Evolutionary conservation across 2,113 vertebrate species (phyloP), one percentile per base, ranked within the genome.

Genomic region (Okapia johnstoni): DNA sequence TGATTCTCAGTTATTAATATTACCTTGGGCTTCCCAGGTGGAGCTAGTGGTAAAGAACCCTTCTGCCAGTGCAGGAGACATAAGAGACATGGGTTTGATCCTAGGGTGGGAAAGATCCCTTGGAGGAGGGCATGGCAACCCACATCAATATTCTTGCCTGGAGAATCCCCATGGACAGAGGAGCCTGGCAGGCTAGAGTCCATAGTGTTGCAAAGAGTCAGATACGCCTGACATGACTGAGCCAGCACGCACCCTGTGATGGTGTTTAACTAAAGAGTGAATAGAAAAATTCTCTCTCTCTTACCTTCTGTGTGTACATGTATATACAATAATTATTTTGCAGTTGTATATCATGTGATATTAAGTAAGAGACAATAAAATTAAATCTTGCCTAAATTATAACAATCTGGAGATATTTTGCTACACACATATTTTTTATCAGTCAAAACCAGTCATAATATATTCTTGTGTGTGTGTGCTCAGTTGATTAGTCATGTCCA

Each of bases 301-400:
- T 50, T 17, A 54, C 16, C 21, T 17, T 70, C 33, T 70, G 4
- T 50, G 28, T 52, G 21, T 36, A 3, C 23, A 1, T 21, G 0
- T 25, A 36, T 93, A 25, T 80, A 54, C 12, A 46, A 25, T 43
- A 76, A 43, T 76, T 19, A 84, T 33, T 88, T 91, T 92, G 11
- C 60, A 52, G 61, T 10, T 81, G 4, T 28, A 48, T 40, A 81
- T 63, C 16, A 33, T 89, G 28, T 43, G 21, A 86, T 96, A 40
- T 58, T 96, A 48, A 88, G 7, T 60, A 66, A 97, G 96, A 77
- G 61, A 94, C 84, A 98, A 58, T 97, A 91, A 97, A 97, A 97
- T 88, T 86, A 88, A 36, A 85, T 98, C 96, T 97, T 97, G 83
- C 97, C 96, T 76, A 97, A 43, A 85, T 94, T 52, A 26, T 89